Evolutionary conservation across 2,888 invertebrate species (phyloP).

Genomic region (Sinelater perroti): DNA sequence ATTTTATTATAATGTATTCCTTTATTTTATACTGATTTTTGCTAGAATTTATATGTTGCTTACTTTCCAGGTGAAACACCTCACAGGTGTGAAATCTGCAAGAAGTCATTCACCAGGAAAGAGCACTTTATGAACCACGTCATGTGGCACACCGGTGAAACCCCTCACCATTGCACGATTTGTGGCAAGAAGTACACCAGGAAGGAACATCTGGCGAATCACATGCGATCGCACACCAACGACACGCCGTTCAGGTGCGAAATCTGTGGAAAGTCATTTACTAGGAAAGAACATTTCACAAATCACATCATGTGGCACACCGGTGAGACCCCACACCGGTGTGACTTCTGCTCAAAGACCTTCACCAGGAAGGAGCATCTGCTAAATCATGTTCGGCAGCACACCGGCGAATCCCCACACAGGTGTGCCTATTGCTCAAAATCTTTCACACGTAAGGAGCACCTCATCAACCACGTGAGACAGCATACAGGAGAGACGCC

Average conservation of each 20-base stretch:
- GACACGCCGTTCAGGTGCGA: slow-evolving; percentile 85
- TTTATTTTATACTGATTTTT: too few relatives aligned
- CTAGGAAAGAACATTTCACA: slow-evolving; percentile 89
- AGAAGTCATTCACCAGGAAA: slow-evolving; percentile 80
- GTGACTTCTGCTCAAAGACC: slow-evolving; percentile 81
- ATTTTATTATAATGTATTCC: too few relatives aligned
- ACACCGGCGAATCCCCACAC: slow-evolving; percentile 85
- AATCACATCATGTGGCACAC: slow-evolving; percentile 92
- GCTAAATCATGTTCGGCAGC: slow-evolving; percentile 79
- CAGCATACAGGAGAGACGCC: slow-evolving; percentile 81
- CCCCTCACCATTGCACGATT: slow-evolving; percentile 86
- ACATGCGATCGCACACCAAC: slow-evolving; percentile 88
- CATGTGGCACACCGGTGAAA: slow-evolving; percentile 86
- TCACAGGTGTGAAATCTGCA: slow-evolving; percentile 79
- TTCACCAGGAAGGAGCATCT: slow-evolving; percentile 81
- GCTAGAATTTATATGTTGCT: too few relatives aligned
- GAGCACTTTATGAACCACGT: slow-evolving; percentile 83
- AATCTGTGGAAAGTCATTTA: slow-evolving; percentile 88
- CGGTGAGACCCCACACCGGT: slow-evolving; percentile 79
- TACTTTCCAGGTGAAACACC: slow-evolving; percentile 68
- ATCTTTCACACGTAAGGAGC: slow-evolving; percentile 87
- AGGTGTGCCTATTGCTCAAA: slow-evolving; percentile 87
- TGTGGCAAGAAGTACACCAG: slow-evolving; percentile 90
- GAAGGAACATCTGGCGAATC: slow-evolving; percentile 88
- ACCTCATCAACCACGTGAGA: slow-evolving; percentile 85